Percentiles rank a stretch among this genome's conserved stretches.
phyloP scores from a whole-genome alignment of 2,113 vertebrate species.

The Cavia aperea region DNA sequence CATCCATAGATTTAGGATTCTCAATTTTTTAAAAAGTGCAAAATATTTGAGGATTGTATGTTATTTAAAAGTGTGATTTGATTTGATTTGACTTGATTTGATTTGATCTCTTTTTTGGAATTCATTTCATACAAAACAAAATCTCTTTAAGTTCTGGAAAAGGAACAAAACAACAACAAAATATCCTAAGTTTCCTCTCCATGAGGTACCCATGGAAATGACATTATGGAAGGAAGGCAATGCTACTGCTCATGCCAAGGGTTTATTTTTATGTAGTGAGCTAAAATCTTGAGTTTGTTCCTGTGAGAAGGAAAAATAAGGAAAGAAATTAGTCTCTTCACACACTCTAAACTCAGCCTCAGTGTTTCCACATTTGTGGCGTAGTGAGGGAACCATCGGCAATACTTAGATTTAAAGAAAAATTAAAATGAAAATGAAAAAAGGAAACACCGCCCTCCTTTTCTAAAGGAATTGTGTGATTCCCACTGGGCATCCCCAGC shows the following conservation, averaged over 20 bases:
- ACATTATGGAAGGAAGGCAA: neutral
- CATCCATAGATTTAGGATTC: neutral
- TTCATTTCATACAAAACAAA: slow-evolving; percentile 15
- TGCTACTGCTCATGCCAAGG: neutral
- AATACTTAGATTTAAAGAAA: neutral
- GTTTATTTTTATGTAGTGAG: neutral
- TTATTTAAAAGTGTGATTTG: slow-evolving; percentile 20
- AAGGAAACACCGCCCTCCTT: neutral
- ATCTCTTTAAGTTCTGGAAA: neutral
- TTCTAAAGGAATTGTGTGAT: neutral
- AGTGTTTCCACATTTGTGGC: neutral
- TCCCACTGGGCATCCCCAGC: neutral
- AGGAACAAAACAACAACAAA: slow-evolving; percentile 8
- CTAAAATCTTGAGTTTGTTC: neutral
- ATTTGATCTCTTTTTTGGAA: neutral
- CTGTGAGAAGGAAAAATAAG: neutral
- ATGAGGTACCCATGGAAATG: neutral
- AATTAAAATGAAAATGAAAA: neutral
- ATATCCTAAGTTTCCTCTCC: neutral
- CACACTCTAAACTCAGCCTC: neutral
- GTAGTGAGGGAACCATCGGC: neutral
- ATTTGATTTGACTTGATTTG: neutral
- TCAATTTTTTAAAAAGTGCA: slow-evolving; percentile 3
- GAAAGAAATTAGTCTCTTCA: neutral
- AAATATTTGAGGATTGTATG: neutral